phyloP scores from a whole-genome alignment of 1,140 invertebrate species.

The Anagrus nilaparvatae region DNA sequence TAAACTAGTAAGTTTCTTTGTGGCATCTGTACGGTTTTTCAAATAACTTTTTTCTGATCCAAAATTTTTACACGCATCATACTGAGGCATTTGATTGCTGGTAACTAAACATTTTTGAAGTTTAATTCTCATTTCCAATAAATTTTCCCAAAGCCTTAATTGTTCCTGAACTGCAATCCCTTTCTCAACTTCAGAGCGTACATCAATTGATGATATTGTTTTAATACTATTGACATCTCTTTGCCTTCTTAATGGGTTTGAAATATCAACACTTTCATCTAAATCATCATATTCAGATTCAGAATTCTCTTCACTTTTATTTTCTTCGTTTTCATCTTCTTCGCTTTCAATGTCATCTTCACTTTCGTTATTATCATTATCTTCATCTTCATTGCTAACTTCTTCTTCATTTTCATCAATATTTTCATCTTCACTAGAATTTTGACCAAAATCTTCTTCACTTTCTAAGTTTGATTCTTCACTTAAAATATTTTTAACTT shows the following conservation, averaged over 20 bases:
- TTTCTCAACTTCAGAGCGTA: conserved; percentile 60
- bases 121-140: conserved; percentile 75
- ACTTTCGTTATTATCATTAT: neutral
- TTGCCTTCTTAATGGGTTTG: conserved; percentile 18
- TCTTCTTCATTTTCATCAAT: conserved; percentile 3
- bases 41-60: conserved; percentile 42
- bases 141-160: conserved; percentile 66
- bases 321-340: conserved; percentile 20
- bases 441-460: conserved; percentile 17
- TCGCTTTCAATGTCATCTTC: conserved; percentile 5
- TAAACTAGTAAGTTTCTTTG: conserved; percentile 45
- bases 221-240: conserved; percentile 40
- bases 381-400: neutral
- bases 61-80: conserved; percentile 44
- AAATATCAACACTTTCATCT: conserved; percentile 19
- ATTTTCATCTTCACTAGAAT: conserved; percentile 7
- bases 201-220: conserved; percentile 46
- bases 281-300: too few relatives aligned
- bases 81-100: conserved; percentile 68
- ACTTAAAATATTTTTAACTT: too few relatives aligned
- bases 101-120: conserved; percentile 66
- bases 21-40: conserved; percentile 42
- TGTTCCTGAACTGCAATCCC: conserved; percentile 68
- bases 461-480: conserved; percentile 23
- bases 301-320: conserved; percentile 16